phyloP scores from a whole-genome alignment of 2,888 invertebrate genomes.

The Papilio elwesi region DNA sequence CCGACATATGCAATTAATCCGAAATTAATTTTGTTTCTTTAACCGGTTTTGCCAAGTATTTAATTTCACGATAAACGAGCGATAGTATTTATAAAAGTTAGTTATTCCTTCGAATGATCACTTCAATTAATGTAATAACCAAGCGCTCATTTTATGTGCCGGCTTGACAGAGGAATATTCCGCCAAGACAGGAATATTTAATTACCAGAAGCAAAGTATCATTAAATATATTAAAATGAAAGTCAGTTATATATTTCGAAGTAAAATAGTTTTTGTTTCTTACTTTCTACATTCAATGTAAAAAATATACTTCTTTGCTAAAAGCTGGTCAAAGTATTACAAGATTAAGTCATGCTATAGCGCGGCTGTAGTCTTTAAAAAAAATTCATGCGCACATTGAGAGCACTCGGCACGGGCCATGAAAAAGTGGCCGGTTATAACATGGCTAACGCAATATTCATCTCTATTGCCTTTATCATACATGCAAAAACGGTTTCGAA shows the following conservation, averaged over 20 bases:
- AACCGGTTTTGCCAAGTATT: constrained; percentile 4
- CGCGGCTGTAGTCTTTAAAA: constrained; percentile 36
- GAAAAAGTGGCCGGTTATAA: constrained; percentile 24
- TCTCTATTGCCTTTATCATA: constrained; percentile 38
- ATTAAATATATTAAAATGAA: too few species aligned
- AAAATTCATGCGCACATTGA: constrained; percentile 45
- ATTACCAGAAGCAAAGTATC: too few species aligned
- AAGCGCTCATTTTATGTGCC: too few species aligned
- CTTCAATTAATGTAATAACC: not conserved
- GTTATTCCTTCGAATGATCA: not conserved
- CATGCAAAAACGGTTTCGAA: constrained; percentile 31
- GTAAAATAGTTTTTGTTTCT: too few species aligned
- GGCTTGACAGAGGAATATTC: too few species aligned
- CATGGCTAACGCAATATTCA: constrained; percentile 34
- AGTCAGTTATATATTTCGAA: too few species aligned
- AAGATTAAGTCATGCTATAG: constrained; percentile 30
- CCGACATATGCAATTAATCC: not conserved
- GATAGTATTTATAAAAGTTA: too few species aligned
- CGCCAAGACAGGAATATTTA: too few species aligned
- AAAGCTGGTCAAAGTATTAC: not conserved
- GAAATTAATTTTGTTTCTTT: not conserved
- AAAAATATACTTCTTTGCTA: not conserved
- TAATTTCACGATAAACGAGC: not conserved
- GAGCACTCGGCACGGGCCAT: constrained; percentile 49
- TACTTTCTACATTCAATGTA: too few species aligned